phyloP scores from a whole-genome alignment of 1,140 invertebrate species.

The Zaprionus vittiger region DNA sequence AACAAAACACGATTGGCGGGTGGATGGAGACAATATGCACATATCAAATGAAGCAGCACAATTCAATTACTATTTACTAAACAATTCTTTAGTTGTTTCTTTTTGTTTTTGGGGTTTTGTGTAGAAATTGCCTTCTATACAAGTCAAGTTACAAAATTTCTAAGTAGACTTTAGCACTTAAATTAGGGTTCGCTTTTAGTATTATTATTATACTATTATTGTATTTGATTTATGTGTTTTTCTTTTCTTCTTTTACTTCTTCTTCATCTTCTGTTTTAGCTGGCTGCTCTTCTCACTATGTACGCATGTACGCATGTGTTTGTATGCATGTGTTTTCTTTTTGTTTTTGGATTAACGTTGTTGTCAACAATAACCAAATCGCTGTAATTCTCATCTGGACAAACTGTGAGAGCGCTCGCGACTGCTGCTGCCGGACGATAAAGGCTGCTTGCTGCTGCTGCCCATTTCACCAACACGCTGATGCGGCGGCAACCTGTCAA shows the following conservation, averaged over 20 bases:
- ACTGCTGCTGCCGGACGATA: constrained; percentile 83
- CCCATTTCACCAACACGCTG: constrained; percentile 87
- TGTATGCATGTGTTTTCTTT: constrained; percentile 54
- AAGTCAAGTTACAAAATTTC: constrained; percentile 74
- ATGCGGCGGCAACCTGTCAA: constrained; percentile 91
- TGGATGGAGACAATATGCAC: constrained; percentile 55
- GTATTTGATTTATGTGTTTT: constrained; percentile 31
- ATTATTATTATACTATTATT: constrained; percentile 39
- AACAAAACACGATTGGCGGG: constrained; percentile 74
- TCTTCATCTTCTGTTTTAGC: constrained; percentile 35
- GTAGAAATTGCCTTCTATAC: constrained; percentile 69
- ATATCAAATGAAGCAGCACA: constrained; percentile 48
- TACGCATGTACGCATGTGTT: constrained; percentile 48
- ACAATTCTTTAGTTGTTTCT: constrained; percentile 28
- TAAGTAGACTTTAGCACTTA: constrained; percentile 68
- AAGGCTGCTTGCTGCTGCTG: constrained; percentile 62
- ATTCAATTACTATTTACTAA: constrained; percentile 32
- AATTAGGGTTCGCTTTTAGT: constrained; percentile 51
- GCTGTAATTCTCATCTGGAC: constrained; percentile 84
- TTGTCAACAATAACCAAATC: constrained; percentile 85
- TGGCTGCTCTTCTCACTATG: constrained; percentile 42
- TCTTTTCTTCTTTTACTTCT: constrained; percentile 33
- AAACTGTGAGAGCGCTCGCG: constrained; percentile 83
- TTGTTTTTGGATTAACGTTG: constrained; percentile 55
- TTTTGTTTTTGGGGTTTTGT: constrained; percentile 34